Conservation (phyloP, 23 tunicate genomes). For the Clavelina lepadiformis region DNA sequence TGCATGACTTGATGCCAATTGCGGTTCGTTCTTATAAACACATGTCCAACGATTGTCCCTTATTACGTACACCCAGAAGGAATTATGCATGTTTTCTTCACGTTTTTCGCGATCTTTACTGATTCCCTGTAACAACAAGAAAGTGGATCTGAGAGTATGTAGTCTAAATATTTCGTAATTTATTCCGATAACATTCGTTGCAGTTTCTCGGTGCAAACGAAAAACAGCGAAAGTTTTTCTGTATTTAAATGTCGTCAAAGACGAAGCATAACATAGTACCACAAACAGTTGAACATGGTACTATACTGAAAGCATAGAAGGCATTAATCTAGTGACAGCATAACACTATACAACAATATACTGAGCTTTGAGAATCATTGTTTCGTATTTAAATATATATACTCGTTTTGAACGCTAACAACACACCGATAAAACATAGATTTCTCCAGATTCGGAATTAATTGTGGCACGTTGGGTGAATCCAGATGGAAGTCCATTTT, state of each 20-base stretch:
- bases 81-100: constrained; percentile 81
- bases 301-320: too few relatives aligned
- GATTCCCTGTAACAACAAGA: constrained; percentile 46
- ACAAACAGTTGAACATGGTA: too few relatives aligned
- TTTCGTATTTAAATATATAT: not conserved
- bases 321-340: not conserved
- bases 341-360: not conserved
- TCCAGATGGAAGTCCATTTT: constrained; percentile 61
- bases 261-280: not conserved
- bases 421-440: constrained; percentile 73
- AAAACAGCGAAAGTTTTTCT: too few relatives aligned
- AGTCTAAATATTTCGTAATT: too few relatives aligned
- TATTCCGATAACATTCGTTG: too few relatives aligned
- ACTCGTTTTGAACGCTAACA: constrained; percentile 20
- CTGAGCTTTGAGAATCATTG: not conserved
- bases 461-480: constrained; percentile 87
- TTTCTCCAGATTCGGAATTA: constrained; percentile 52
- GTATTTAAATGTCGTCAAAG: too few relatives aligned
- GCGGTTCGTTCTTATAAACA: constrained; percentile 41
- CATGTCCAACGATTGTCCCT: constrained; percentile 54
- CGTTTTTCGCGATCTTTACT: constrained; percentile 80
- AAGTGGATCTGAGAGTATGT: too few relatives aligned
- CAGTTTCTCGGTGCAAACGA: too few relatives aligned
- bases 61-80: constrained; percentile 76
- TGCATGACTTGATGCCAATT: not conserved